A percentile compares a stretch with the other conserved stretches of the same genome.
phyloP scores from a whole-genome alignment of 2,113 vertebrate species.

The Columba janthina region DNA sequence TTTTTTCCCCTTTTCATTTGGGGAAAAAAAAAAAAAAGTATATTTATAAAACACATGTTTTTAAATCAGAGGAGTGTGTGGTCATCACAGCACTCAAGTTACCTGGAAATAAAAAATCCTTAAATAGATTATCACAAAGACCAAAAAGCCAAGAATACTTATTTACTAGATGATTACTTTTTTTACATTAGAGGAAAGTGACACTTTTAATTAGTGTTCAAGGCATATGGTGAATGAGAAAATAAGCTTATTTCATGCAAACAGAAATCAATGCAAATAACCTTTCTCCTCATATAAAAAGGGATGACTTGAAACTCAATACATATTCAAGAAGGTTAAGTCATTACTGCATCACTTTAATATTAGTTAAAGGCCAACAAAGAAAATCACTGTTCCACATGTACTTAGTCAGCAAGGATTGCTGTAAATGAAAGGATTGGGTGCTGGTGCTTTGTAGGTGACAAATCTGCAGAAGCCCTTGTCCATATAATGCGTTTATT shows the following conservation, averaged over 20 bases:
- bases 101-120: constrained; percentile 66
- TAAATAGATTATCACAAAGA: constrained; percentile 71
- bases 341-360: constrained; percentile 65
- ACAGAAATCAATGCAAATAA: constrained; percentile 77
- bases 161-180: constrained; percentile 77
- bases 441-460: neutral
- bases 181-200: constrained; percentile 79
- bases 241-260: constrained; percentile 80
- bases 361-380: constrained; percentile 64
- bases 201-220: constrained; percentile 81
- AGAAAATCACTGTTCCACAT: constrained; percentile 49
- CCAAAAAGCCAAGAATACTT: constrained; percentile 72
- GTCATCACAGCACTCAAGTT: constrained; percentile 67
- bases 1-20: neutral
- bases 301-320: constrained; percentile 78
- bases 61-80: constrained; percentile 1
- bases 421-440: neutral
- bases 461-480: neutral
- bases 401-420: constrained; percentile 35
- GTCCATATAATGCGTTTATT: neutral
- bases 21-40: neutral
- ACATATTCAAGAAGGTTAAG: constrained; percentile 77
- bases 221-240: constrained; percentile 79
- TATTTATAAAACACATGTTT: constrained; percentile 7
- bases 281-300: constrained; percentile 77